Conservation (phyloP, 2,888 invertebrate genomes). For the Caenorhabditis uteleia region DNA sequence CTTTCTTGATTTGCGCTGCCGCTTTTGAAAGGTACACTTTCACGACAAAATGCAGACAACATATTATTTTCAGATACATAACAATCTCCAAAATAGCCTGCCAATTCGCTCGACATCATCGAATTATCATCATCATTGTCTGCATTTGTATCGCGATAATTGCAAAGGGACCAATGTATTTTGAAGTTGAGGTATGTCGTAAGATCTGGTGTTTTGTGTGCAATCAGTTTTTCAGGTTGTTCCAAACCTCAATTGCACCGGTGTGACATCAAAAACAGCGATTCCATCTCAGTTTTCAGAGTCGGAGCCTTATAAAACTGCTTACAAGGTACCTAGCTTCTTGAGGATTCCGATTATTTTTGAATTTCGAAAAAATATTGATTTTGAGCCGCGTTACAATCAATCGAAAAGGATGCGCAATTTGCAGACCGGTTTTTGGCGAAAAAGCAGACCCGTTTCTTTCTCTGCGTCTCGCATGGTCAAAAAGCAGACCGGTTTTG, state of each 20-base stretch:
- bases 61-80: slow-evolving; percentile 46
- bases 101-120: slow-evolving; percentile 52
- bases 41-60: background rate
- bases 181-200: slow-evolving; percentile 56
- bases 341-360: too few relatives aligned
- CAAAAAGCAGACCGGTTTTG: too few relatives aligned
- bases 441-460: too few relatives aligned
- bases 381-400: too few relatives aligned
- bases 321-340: slow-evolving; percentile 60
- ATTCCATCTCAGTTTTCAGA: slow-evolving; percentile 51
- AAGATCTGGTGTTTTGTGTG: slow-evolving; percentile 4
- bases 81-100: slow-evolving; percentile 62
- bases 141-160: slow-evolving; percentile 56
- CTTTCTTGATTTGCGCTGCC: slow-evolving; percentile 62
- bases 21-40: slow-evolving; percentile 55
- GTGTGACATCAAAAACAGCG: slow-evolving; percentile 57
- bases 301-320: slow-evolving; percentile 61
- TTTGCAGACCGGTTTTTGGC: too few relatives aligned
- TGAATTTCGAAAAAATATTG: too few relatives aligned
- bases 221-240: slow-evolving; percentile 45
- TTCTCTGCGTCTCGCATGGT: too few relatives aligned
- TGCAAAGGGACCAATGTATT: slow-evolving; percentile 62
- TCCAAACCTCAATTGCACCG: slow-evolving; percentile 62
- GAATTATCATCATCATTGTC: slow-evolving; percentile 44
- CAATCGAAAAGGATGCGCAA: too few relatives aligned